Conservation (phyloP, 2,797 vertebrate genomes). For the Alauda arvensis region DNA sequence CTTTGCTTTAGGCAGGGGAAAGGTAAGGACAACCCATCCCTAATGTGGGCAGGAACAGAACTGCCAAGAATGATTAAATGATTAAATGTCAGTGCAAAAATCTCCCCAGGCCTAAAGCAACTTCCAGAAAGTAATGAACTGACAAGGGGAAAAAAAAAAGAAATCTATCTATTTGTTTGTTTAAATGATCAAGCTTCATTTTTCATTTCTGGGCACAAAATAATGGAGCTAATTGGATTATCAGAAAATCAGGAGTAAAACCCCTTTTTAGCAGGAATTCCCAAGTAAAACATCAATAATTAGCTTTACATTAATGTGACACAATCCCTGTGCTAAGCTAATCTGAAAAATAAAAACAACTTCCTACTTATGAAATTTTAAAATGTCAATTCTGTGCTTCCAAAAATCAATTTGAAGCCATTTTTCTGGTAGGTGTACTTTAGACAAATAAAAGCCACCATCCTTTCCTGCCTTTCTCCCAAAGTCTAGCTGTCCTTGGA, state of each 20-base stretch:
- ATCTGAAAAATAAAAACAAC: not conserved
- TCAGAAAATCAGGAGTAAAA: not conserved
- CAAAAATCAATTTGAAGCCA: not conserved
- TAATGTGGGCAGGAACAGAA: rapidly evolving
- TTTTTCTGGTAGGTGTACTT: not conserved
- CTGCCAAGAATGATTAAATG: not conserved
- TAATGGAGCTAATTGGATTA: not conserved
- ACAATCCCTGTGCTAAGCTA: not conserved
- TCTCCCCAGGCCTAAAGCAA: not conserved
- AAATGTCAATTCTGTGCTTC: not conserved
- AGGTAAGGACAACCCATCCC: not conserved
- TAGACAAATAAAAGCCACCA: not conserved
- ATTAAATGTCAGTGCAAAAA: not conserved
- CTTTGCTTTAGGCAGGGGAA: not conserved
- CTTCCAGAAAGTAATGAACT: not conserved
- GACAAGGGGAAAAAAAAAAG: not conserved
- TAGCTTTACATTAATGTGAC: not conserved
- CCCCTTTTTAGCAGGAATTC: not conserved
- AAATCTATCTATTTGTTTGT: not conserved
- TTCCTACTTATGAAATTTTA: not conserved
- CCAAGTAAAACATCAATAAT: not conserved
- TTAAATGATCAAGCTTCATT: not conserved
- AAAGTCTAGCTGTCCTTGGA: not conserved
- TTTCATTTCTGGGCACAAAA: not conserved
- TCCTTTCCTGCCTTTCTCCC: not conserved